Percentiles rank a stretch among this genome's conserved stretches.
These are phyloP conservation scores for Drosophila conformis DNA, from an alignment of 2,888 invertebrate species.

Conservation along the genomic window DNA sequence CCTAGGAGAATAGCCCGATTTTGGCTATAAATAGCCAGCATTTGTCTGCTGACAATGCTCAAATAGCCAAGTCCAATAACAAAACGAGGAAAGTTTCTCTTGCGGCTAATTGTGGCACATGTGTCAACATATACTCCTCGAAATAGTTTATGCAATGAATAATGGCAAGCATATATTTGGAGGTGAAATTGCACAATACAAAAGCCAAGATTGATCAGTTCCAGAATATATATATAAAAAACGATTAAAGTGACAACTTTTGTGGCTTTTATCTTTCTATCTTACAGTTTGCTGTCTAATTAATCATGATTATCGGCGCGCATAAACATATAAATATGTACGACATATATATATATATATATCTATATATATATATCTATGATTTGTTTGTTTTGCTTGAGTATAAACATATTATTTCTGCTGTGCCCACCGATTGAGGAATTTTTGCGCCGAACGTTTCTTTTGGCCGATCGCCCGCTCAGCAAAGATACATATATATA, in stretches of 20 bases:
- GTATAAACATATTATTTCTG: slow-evolving; percentile 25
- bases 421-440: slow-evolving; percentile 37
- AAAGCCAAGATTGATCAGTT: not conserved
- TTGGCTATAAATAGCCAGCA: slow-evolving; percentile 52
- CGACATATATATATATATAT: slow-evolving; percentile 16
- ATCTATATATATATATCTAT: slow-evolving; percentile 1
- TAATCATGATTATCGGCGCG: slow-evolving; percentile 10
- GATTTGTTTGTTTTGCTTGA: not conserved
- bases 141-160: slow-evolving; percentile 10
- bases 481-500: slow-evolving; percentile 39
- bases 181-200: not conserved
- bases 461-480: slow-evolving; percentile 58
- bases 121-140: slow-evolving; percentile 4
- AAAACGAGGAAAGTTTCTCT: slow-evolving; percentile 30
- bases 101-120: slow-evolving; percentile 27
- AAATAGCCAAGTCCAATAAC: slow-evolving; percentile 10
- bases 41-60: slow-evolving; percentile 23
- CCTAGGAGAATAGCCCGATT: slow-evolving; percentile 9
- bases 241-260: not conserved
- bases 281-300: not conserved
- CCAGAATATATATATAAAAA: not conserved
- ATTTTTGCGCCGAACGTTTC: slow-evolving; percentile 47
- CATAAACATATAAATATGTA: slow-evolving; percentile 11
- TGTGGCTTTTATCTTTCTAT: not conserved
- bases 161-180: not conserved